Evolutionary conservation across 92 coral and sea anemone genomes (phyloP).

Genomic region (Epizoanthus stellaris): DNA sequence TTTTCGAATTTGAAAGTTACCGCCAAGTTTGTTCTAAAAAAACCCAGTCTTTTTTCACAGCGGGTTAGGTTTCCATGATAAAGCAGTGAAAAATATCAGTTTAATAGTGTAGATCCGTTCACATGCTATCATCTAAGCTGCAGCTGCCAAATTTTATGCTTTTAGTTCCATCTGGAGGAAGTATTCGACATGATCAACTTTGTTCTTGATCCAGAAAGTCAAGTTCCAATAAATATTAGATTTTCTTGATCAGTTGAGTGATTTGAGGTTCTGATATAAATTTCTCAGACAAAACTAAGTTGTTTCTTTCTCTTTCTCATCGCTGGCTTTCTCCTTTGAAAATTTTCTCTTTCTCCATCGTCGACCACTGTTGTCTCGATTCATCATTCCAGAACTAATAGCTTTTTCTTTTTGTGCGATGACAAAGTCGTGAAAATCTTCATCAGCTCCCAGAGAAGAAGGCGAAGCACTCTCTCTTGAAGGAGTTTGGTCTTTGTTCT

Average conservation of each 20-base stretch:
- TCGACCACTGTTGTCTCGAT: slow-evolving; percentile 40
- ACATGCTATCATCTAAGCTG: too few species aligned
- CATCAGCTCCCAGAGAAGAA: not conserved
- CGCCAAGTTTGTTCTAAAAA: too few species aligned
- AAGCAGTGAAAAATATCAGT: too few species aligned
- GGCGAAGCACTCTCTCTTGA: not conserved
- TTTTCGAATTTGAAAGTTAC: too few species aligned
- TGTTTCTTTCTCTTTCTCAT: slow-evolving; percentile 26
- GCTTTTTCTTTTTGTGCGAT: slow-evolving; percentile 34
- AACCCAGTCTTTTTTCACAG: not conserved
- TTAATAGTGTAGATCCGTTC: too few species aligned
- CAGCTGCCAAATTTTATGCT: not conserved
- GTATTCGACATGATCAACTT: not conserved
- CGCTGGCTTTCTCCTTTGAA: slow-evolving; percentile 21
- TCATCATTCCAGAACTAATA: slow-evolving; percentile 26
- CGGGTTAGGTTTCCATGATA: not conserved
- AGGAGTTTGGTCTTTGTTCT: slow-evolving; percentile 21
- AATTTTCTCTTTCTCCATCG: slow-evolving; percentile 41
- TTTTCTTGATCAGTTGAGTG: not conserved
- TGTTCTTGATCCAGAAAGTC: not conserved
- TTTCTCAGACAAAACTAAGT: not conserved
- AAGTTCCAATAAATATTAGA: not conserved
- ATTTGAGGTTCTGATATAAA: not conserved
- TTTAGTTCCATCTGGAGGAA: not conserved
- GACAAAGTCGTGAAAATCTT: slow-evolving; percentile 7